Conservation (phyloP, 2,797 vertebrate species). For the Muraenolepis orangiensis region DNA sequence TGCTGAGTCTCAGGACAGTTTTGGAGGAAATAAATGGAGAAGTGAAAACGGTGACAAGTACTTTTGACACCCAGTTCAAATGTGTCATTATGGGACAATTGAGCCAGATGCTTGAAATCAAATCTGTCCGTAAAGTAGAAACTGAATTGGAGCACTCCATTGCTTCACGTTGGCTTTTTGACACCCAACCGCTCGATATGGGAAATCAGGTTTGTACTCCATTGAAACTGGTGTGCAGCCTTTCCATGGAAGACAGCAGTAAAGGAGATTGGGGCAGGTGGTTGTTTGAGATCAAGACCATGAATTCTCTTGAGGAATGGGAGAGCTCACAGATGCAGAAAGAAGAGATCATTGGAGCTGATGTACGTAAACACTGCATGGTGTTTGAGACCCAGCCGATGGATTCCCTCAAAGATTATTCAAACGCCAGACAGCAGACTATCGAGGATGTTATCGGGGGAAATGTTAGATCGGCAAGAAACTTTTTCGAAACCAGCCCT, state of each 20-base stretch:
- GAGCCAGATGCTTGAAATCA: constrained; percentile 83
- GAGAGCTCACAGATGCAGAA: constrained; percentile 68
- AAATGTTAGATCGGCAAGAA: constrained; percentile 83
- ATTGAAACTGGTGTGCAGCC: constrained; percentile 79
- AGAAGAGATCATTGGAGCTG: constrained; percentile 78
- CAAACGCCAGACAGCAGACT: constrained; percentile 64
- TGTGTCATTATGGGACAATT: constrained; percentile 84
- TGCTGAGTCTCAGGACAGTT: constrained; percentile 79
- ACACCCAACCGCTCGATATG: constrained; percentile 79
- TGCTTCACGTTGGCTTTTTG: constrained; percentile 82
- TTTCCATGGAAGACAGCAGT: constrained; percentile 82
- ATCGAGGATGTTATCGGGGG: constrained; percentile 84
- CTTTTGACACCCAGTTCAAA: constrained; percentile 83
- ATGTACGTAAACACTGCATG: constrained; percentile 86
- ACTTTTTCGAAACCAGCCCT: constrained; percentile 87
- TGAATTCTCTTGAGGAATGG: constrained; percentile 77
- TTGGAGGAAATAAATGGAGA: constrained; percentile 83
- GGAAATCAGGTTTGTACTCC: constrained; percentile 70
- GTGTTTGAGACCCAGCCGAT: constrained; percentile 88
- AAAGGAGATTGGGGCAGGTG: constrained; percentile 78
- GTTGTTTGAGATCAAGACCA: constrained; percentile 85
- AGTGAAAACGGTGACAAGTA: constrained; percentile 80
- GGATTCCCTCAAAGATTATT: constrained; percentile 80
- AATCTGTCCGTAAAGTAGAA: constrained; percentile 83
- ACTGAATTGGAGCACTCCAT: constrained; percentile 80